Conservation (phyloP, 2,888 invertebrate species). For the Dryadula phaetusa region DNA sequence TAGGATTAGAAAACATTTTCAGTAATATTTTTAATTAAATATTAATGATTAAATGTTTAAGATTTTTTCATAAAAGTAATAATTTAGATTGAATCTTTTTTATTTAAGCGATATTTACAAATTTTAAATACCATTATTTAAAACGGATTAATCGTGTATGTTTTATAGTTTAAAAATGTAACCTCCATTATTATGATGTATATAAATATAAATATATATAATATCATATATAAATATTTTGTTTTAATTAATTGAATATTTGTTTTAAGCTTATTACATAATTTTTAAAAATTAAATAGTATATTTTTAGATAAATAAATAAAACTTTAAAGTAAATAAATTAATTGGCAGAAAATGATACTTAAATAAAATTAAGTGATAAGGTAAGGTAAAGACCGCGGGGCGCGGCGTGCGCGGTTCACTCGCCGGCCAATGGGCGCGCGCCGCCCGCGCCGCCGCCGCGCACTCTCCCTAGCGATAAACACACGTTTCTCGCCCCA, state of each 20-base stretch:
- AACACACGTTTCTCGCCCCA: slow-evolving; percentile 67
- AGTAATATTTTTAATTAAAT: no score
- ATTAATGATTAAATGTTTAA: no score
- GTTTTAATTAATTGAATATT: slow-evolving; percentile 48
- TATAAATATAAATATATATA: no score
- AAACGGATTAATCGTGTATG: no score
- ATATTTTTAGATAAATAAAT: not conserved
- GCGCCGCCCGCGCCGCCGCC: slow-evolving; percentile 66
- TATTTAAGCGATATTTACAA: no score
- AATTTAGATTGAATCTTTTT: no score
- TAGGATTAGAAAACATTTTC: no score
- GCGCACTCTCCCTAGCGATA: slow-evolving; percentile 55
- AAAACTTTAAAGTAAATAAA: not conserved
- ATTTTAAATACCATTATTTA: no score
- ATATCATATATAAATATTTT: not conserved
- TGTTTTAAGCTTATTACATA: not conserved
- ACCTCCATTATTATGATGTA: no score
- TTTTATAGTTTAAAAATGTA: no score
- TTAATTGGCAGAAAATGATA: slow-evolving; percentile 2
- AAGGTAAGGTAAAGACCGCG: slow-evolving; percentile 46
- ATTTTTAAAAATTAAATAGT: not conserved
- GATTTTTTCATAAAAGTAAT: no score
- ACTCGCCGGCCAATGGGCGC: slow-evolving; percentile 70
- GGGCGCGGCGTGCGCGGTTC: slow-evolving; percentile 48
- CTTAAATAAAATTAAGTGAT: slow-evolving; percentile 10